These are phyloP conservation scores for Coilia nasus DNA, from an alignment of 2,797 vertebrate genomes.

Conservation along the genomic window DNA sequence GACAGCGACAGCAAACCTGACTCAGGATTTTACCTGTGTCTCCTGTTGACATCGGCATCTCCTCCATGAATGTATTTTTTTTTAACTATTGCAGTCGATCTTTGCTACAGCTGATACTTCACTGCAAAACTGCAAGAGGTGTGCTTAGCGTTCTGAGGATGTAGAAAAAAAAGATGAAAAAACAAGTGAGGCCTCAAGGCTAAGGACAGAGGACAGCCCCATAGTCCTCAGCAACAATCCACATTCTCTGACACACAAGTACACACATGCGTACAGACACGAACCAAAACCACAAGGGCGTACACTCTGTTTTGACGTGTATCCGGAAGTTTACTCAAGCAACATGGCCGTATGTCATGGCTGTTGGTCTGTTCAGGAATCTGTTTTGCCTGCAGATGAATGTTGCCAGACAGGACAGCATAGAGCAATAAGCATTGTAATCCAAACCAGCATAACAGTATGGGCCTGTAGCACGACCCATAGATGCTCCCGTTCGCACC, in stretches of 20 bases:
- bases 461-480: background rate
- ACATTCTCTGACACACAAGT: constrained; percentile 20
- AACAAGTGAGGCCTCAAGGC: background rate
- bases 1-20: background rate
- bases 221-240: constrained; percentile 2
- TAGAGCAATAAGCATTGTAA: constrained; percentile 1
- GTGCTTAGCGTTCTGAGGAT: constrained; percentile 7
- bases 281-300: background rate
- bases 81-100: background rate
- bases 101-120: background rate
- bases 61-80: constrained; percentile 41
- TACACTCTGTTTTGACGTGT: constrained; percentile 17
- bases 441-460: background rate
- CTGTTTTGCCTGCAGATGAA: background rate
- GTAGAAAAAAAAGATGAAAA: background rate
- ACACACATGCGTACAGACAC: constrained; percentile 18
- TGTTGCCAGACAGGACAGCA: background rate
- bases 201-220: background rate
- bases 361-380: background rate
- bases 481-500: background rate
- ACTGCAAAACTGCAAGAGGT: background rate
- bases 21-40: constrained; percentile 11
- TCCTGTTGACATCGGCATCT: constrained; percentile 29
- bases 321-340: constrained; percentile 28
- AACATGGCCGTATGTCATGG: background rate